These are phyloP conservation scores for Solen grandis DNA, from an alignment of 1,140 invertebrate species.

Conservation along the genomic window DNA sequence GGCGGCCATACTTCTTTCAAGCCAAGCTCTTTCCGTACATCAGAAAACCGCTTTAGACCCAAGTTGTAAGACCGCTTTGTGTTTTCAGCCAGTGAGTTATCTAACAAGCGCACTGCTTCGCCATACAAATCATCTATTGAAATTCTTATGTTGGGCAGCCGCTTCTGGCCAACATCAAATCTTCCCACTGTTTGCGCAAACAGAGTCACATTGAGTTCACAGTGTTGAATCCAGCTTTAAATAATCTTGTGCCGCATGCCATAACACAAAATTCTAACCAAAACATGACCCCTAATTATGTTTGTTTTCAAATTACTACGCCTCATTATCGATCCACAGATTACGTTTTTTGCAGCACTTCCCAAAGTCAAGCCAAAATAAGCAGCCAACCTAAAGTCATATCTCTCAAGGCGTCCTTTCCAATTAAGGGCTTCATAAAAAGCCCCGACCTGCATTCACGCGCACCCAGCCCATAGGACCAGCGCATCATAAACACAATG, in stretches of 20 bases:
- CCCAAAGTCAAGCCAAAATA: background rate
- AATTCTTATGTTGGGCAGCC: background rate
- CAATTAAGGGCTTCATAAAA: background rate
- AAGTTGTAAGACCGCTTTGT: too few species aligned
- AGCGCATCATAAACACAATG: too few species aligned
- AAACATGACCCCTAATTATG: slow-evolving; percentile 8
- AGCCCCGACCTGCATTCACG: too few species aligned
- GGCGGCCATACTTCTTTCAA: too few species aligned
- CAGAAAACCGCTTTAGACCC: too few species aligned
- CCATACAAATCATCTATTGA: background rate
- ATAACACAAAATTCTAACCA: slow-evolving; percentile 4
- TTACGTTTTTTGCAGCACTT: background rate
- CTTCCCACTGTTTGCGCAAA: slow-evolving; percentile 29
- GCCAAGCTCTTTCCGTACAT: too few species aligned
- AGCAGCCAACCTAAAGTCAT: background rate
- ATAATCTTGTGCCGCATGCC: slow-evolving; percentile 6
- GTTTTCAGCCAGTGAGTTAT: too few species aligned
- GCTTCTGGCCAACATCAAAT: slow-evolving; percentile 32
- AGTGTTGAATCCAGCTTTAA: slow-evolving; percentile 20
- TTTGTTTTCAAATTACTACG: background rate
- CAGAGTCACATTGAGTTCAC: slow-evolving; percentile 16
- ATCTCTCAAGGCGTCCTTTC: background rate
- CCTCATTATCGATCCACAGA: slow-evolving; percentile 1
- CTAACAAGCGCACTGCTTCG: slow-evolving; percentile 18
- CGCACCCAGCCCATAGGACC: too few species aligned